Evolutionary conservation across 2,797 vertebrate genomes (phyloP), one percentile per base, ranked within the genome.

Genomic region (Thalassophryne amazonica): DNA sequence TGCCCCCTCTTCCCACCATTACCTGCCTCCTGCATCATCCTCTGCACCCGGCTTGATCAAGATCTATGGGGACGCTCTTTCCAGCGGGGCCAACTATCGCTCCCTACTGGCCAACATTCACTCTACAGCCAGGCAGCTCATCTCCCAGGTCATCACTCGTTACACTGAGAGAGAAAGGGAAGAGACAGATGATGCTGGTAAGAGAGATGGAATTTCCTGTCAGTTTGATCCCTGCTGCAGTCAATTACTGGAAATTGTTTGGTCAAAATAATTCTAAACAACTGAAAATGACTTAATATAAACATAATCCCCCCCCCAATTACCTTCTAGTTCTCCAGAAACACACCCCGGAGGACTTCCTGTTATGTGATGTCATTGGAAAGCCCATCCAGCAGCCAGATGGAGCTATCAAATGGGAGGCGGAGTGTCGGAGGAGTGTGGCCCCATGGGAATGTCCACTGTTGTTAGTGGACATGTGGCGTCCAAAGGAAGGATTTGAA

Each of bases 401-500:
- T 68, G 90, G 90, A 60, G 73, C 83, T 37, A 68, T 89, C 76
- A 86, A 92, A 58, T 97, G 95, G 95, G 88, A 93, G 52, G 93
- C 91, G 9, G 93, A 95, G 77, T 93, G 94, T 66, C 90, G 94
- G 72, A 92, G 94, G 54, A 88, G 92, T 2, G 89, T 98, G 75
- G 93, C 93, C 32, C 90, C 93, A 23, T 86, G 90, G 52, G 95
- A 98, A 86, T 89, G 95, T 59, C 94, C 95, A 31, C 79, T 98
- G 73, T 84, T 96, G 73, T 87, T 98, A 58, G 92, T 95, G 73
- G 95, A 97, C 73, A 93, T 98, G 85, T 97, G 95, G 95, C 90
- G 93, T 52, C 93, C 93, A 7, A 94, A 94, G 62, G 89, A 93
- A 0, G 95, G 94, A 8, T 95, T 92, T 42, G 94, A 94, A 43